Percentiles rank a stretch among this genome's conserved stretches.
Evolutionary conservation across 2,113 vertebrate genomes (phyloP).

Genomic region (Arenaria interpres): DNA sequence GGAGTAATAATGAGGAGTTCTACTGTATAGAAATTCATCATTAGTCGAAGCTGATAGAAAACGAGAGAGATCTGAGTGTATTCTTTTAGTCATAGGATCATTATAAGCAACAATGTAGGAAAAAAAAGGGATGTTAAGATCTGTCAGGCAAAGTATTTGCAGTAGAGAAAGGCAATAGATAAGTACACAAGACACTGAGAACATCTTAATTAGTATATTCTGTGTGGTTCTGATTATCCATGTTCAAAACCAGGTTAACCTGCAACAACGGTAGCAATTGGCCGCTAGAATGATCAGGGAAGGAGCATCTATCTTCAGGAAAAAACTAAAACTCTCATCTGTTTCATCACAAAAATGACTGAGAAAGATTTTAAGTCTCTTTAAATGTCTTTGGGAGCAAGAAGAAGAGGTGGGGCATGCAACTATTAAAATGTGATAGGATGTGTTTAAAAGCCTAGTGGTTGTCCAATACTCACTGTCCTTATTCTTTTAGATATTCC

Average conservation of each 20-base stretch:
- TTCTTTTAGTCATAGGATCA: background rate
- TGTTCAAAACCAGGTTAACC: background rate
- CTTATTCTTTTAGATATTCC: background rate
- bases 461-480: background rate
- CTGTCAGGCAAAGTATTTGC: background rate
- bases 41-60: background rate
- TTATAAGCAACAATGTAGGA: background rate
- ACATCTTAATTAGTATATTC: background rate
- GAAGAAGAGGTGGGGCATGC: rapidly evolving
- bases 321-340: background rate
- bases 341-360: background rate
- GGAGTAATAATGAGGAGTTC: background rate
- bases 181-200: background rate
- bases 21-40: background rate
- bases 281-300: background rate
- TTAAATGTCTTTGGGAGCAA: background rate
- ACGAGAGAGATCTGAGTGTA: background rate
- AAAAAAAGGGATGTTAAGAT: background rate
- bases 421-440: background rate
- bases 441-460: background rate
- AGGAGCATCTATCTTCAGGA: background rate
- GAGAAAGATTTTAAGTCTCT: background rate
- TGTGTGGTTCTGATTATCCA: background rate
- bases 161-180: background rate
- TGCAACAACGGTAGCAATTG: background rate